phyloP scores from a whole-genome alignment of 2,797 vertebrate genomes.

The Numenius phaeopus region DNA sequence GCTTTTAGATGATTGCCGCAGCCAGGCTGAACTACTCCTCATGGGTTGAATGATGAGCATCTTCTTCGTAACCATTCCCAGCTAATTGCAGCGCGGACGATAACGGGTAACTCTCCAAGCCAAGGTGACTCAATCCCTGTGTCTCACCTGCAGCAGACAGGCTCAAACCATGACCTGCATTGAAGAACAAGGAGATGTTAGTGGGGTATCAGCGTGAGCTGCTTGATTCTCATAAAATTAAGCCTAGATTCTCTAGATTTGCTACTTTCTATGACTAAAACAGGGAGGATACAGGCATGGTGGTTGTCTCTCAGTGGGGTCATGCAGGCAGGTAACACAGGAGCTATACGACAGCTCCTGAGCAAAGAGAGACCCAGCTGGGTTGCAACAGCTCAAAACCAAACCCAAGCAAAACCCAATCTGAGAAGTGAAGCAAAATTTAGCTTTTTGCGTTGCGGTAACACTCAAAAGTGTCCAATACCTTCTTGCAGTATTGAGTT shows the following conservation, averaged over 20 bases:
- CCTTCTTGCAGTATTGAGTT: not conserved
- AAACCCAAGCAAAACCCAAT: not conserved
- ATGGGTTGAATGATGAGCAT: fast-evolving
- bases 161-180: not conserved
- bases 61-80: not conserved
- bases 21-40: not conserved
- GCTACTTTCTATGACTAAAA: not conserved
- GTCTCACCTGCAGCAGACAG: not conserved
- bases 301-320: not conserved
- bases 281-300: fast-evolving
- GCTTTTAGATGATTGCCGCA: not conserved
- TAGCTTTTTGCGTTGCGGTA: not conserved
- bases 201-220: not conserved
- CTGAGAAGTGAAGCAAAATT: not conserved
- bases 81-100: not conserved
- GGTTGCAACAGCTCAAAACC: not conserved
- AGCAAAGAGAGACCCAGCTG: not conserved
- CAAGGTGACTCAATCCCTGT: not conserved
- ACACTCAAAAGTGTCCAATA: not conserved
- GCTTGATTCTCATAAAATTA: not conserved
- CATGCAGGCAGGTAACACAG: not conserved
- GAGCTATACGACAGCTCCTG: not conserved
- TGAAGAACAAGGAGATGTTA: not conserved
- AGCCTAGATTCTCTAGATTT: not conserved
- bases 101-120: not conserved